Evolutionary conservation across 2,113 vertebrate genomes (phyloP), one percentile per base, ranked within the genome.

Genomic region (Platycercus adscitus): DNA sequence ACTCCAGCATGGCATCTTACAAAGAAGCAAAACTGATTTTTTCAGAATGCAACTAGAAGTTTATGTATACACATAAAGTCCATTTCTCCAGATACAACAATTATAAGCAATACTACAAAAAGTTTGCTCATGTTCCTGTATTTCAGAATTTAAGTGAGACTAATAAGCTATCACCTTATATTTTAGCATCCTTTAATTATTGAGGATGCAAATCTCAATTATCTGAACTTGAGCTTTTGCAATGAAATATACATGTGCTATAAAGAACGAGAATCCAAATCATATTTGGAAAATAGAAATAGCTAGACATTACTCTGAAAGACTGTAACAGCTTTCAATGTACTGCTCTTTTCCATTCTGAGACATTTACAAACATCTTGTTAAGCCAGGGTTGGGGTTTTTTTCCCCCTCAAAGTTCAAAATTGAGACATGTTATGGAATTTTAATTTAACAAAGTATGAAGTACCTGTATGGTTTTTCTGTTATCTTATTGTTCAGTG

Each of bases 361-460:
- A 81, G 81, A 92, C 90, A 60, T 83, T 80, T 60, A 90, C 79
- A 91, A 88, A 94, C 44, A 84, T 89, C 93, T 94, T 44, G 70
- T 41, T 86, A 81, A 63, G 6, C 21, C 83, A 95, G 72, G 78
- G 77, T 33, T 85, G 10, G 16, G 2, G 65, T n/a, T 46, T 18
- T 61, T 61, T 49, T 19, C 14, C 10, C 44, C 46, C 46, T 6
- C 58, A 9, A 94, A 93, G 69, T 79, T 91, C 65, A 65, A 81
- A 84, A 94, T 4, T 56, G 28, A 81, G 91, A 92, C 1, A 3
- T 28, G 41, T 55, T 44, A 39, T 47, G 64, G 78, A 72, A 52
- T 69, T 56, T 79, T 60, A 6, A 44, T 46, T 87, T 65, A 84
- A 60, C 35, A 72, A 50, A 92, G 93, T 52, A 75, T 78, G 65